Evolutionary conservation across 2,113 vertebrate genomes (phyloP), one percentile per base, ranked within the genome.

Genomic region (Caranx ignobilis): DNA sequence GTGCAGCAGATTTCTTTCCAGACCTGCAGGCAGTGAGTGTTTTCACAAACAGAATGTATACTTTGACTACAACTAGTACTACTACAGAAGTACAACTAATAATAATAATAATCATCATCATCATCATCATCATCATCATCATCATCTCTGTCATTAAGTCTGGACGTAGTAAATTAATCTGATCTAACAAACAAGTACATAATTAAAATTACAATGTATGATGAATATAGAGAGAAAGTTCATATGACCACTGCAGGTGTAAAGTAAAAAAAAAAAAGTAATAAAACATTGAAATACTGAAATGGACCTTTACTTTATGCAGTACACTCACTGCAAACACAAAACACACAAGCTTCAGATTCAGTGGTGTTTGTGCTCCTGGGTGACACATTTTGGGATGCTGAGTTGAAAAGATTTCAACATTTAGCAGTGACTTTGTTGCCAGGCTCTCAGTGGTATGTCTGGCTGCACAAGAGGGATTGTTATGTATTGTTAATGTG

Each of bases 371-470:
- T 73, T 73, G 16, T 43, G 68, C 13, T 57, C 35, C 32, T 41
- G n/a, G 41, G 34, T 70, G 60, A 71, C 0, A 15, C 32, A n/a
- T 48, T n/a, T 48, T 59, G 39, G n/a, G n/a, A 50, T 57, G 32
- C 18, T 37, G 41, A 50, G 32, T 48, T 32, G 31, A 50, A 57
- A 65, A 39, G 3, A 62, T 15, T 68, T 74, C 45, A 19, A 37
- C 6, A 19, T 65, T 71, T 50, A 48, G 68, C 52, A 32, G 41
- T 32, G 60, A 65, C 60, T 72, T 65, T 71, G 50, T 64, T 55
- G 41, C 63, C 5, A 2, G 21, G 18, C 35, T 70, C 21, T 54
- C 35, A 61, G 21, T 11, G 12, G 43, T 41, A 16, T 21, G 2
- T 54, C 48, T 35, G 37, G 11, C 56, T 54, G 34, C 52, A 61